Conservation (phyloP, 2,113 vertebrate genomes). For the Clinocottus analis region DNA sequence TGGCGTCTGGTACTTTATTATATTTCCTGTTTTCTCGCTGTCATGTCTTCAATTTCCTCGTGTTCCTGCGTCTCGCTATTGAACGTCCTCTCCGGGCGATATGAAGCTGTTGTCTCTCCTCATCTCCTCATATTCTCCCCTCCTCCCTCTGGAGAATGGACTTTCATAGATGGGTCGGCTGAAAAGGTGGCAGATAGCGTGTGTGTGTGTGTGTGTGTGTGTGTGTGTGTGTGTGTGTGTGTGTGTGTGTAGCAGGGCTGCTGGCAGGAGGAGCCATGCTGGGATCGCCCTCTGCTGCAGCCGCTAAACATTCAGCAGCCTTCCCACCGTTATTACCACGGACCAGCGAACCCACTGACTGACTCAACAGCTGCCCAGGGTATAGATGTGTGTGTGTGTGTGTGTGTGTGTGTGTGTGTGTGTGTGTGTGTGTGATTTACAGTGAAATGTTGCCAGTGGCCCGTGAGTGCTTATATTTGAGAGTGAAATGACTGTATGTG, state of each 20-base stretch:
- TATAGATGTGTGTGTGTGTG: slow-evolving; percentile 25
- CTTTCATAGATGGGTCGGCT: slow-evolving; percentile 18
- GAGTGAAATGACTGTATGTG: slow-evolving; percentile 34
- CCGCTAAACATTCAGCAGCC: slow-evolving; percentile 64
- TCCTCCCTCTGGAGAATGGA: slow-evolving; percentile 39
- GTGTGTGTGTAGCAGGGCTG: not conserved
- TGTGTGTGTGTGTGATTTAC: slow-evolving; percentile 3
- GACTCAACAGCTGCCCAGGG: slow-evolving; percentile 65
- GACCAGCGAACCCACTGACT: slow-evolving; percentile 61
- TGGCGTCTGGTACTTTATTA: slow-evolving; percentile 43
- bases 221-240: slow-evolving; percentile 5
- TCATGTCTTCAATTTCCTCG: slow-evolving; percentile 52
- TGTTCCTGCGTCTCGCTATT: slow-evolving; percentile 20
- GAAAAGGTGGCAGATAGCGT: slow-evolving; percentile 13
- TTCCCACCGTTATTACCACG: slow-evolving; percentile 72
- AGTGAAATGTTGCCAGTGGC: slow-evolving; percentile 1
- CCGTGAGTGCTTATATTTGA: slow-evolving; percentile 36
- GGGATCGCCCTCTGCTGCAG: slow-evolving; percentile 59
- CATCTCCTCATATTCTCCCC: not conserved
- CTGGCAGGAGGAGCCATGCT: slow-evolving; percentile 55
- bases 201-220: slow-evolving; percentile 11
- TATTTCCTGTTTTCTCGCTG: slow-evolving; percentile 55
- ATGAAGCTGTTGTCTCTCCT: slow-evolving; percentile 49
- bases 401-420: slow-evolving; percentile 23
- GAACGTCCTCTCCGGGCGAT: slow-evolving; percentile 49